Conservation (phyloP, 2,113 vertebrate species). For the Myxocyprinus asiaticus region DNA sequence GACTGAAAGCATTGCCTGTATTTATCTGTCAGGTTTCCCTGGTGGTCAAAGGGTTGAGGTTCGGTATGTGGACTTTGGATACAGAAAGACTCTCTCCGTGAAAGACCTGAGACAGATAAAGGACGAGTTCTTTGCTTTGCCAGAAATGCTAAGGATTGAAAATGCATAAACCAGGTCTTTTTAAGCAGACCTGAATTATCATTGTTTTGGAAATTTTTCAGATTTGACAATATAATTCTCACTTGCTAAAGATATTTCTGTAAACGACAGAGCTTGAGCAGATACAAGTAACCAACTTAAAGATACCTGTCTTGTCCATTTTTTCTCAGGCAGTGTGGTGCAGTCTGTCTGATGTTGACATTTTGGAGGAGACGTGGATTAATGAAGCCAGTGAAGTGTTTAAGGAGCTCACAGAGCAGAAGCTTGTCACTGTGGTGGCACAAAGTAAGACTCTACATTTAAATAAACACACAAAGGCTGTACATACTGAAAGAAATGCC, state of each 20-base stretch:
- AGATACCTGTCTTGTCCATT: not conserved
- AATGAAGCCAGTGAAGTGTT: conserved; percentile 77
- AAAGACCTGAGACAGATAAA: conserved; percentile 82
- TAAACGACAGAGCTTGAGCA: no score
- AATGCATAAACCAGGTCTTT: not conserved
- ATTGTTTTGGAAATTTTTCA: no score
- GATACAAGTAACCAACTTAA: no score
- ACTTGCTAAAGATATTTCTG: no score
- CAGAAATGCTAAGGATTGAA: conserved; percentile 79
- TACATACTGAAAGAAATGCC: no score
- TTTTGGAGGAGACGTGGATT: conserved; percentile 77
- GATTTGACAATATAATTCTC: no score
- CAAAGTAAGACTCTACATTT: conserved; percentile 72
- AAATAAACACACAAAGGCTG: not conserved
- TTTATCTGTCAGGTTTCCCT: conserved; percentile 74
- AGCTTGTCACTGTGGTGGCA: conserved; percentile 76
- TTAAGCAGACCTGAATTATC: not conserved
- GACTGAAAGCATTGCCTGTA: not conserved
- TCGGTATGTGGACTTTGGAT: conserved; percentile 86
- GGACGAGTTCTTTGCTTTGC: conserved; percentile 82
- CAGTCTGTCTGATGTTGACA: conserved; percentile 79
- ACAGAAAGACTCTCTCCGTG: conserved; percentile 71
- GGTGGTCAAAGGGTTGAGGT: conserved; percentile 78
- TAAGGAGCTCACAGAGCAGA: conserved; percentile 77
- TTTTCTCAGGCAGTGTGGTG: conserved; percentile 82